Evolutionary conservation across 2,113 vertebrate species (phyloP).

Genomic region (Bos javanicus): DNA sequence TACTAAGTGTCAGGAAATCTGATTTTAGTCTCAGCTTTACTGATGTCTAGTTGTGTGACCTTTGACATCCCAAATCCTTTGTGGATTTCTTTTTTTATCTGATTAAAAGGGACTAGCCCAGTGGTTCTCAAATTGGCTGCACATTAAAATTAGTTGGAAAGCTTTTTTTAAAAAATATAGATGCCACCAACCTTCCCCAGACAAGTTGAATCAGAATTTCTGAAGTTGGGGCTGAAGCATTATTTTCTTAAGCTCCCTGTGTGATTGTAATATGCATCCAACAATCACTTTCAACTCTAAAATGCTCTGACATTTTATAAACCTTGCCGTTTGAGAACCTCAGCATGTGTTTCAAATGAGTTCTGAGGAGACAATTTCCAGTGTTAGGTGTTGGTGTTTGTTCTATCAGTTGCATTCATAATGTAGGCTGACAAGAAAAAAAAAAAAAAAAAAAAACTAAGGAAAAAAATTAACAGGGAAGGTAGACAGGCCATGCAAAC

Average conservation of each 20-base stretch:
- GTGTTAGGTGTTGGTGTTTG: constrained; percentile 40
- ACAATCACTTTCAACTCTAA: constrained; percentile 34
- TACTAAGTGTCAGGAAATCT: background rate
- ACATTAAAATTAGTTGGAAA: background rate
- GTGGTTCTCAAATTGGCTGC: background rate
- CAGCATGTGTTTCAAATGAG: constrained; percentile 64
- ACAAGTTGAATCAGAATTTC: constrained; percentile 3
- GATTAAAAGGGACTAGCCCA: background rate
- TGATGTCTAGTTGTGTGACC: background rate
- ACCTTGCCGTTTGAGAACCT: constrained; percentile 36
- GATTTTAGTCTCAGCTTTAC: background rate
- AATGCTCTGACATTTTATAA: constrained; percentile 54
- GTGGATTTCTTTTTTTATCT: background rate
- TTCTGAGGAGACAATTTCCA: constrained; percentile 24
- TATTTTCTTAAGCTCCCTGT: background rate
- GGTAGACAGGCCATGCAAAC: constrained; percentile 66
- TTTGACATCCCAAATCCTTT: background rate
- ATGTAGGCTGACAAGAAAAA: constrained; percentile 33
- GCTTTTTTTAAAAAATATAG: background rate
- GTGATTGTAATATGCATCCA: constrained; percentile 12
- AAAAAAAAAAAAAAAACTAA: background rate
- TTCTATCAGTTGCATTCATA: constrained; percentile 56
- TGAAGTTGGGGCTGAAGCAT: background rate
- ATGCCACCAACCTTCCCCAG: background rate
- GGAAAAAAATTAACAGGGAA: constrained; percentile 66